A percentile compares a stretch with the other conserved stretches of the same genome.
Evolutionary conservation across 2,888 invertebrate genomes (phyloP).

Genomic region (Cotesia congregata): DNA sequence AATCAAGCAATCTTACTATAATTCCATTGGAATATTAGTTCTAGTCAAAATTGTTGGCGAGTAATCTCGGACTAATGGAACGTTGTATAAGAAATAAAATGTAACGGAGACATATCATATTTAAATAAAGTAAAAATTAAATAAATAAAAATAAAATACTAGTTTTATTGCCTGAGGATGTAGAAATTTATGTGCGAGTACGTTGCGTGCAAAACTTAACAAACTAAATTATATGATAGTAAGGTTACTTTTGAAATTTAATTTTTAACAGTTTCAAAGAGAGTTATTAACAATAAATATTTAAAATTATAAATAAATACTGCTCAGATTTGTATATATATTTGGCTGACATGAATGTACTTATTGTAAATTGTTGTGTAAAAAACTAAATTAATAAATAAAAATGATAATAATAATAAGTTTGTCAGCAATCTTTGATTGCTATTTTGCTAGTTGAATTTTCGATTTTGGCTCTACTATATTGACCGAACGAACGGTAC

Average conservation of each 20-base stretch:
- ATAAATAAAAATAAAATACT: conserved; percentile 49
- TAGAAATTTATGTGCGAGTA: conserved; percentile 62
- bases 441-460: conserved; percentile 46
- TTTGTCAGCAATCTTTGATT: conserved; percentile 33
- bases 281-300: conserved; percentile 24
- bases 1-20: not conserved
- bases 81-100: conserved; percentile 59
- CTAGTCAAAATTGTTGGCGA: conserved; percentile 15
- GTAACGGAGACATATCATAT: conserved; percentile 69
- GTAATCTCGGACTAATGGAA: conserved; percentile 42
- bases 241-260: conserved; percentile 5
- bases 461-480: conserved; percentile 46
- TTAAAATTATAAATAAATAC: conserved; percentile 24
- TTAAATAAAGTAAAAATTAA: conserved; percentile 31
- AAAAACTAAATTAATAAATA: conserved; percentile 34
- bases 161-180: conserved; percentile 68
- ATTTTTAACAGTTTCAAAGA: conserved; percentile 8
- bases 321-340: conserved; percentile 51
- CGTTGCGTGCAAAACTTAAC: conserved; percentile 59
- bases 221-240: conserved; percentile 45
- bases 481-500: conserved; percentile 27
- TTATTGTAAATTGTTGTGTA: conserved; percentile 61
- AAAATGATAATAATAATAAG: conserved; percentile 17
- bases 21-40: not conserved
- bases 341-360: conserved; percentile 55